These are phyloP conservation scores for Oncorhynchus gorbuscha DNA, from an alignment of 2,113 vertebrate genomes.

Conservation along the genomic window DNA sequence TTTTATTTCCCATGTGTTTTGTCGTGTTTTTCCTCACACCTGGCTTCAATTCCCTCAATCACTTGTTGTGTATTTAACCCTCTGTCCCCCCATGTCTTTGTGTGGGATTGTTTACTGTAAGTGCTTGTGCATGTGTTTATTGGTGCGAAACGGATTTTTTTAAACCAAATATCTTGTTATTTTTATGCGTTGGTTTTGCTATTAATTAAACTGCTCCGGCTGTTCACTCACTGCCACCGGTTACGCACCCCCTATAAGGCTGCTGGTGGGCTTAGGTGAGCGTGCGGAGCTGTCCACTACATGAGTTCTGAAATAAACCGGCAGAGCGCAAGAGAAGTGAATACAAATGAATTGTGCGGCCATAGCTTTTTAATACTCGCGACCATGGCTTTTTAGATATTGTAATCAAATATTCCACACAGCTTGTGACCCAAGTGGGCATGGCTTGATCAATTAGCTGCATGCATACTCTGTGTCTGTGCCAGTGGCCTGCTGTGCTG, in stretches of 20 bases:
- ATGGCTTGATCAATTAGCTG: constrained; percentile 47
- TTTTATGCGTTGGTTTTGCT: no score
- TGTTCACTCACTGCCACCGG: no score
- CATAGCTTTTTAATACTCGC: constrained; percentile 30
- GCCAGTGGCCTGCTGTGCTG: constrained; percentile 32
- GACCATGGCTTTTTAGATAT: constrained; percentile 11
- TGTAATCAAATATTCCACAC: constrained; percentile 44
- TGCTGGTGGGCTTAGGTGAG: not conserved
- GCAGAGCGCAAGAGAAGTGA: not conserved
- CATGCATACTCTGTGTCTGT: not conserved
- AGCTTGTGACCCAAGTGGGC: constrained; percentile 21
- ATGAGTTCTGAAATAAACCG: constrained; percentile 11
- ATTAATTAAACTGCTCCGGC: no score
- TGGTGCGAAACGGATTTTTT: no score
- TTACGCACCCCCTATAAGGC: not conserved
- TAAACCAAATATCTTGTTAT: no score
- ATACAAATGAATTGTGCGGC: constrained; percentile 28
- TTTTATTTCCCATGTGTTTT: no score
- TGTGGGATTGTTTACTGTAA: no score
- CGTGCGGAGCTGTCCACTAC: constrained; percentile 8
- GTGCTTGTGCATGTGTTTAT: no score
- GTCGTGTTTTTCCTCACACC: no score
- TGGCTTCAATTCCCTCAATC: no score
- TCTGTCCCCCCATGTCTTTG: no score
- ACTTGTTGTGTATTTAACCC: no score